Evolutionary conservation across 2,797 vertebrate genomes (phyloP).

Genomic region (Eulemur coronatus): DNA sequence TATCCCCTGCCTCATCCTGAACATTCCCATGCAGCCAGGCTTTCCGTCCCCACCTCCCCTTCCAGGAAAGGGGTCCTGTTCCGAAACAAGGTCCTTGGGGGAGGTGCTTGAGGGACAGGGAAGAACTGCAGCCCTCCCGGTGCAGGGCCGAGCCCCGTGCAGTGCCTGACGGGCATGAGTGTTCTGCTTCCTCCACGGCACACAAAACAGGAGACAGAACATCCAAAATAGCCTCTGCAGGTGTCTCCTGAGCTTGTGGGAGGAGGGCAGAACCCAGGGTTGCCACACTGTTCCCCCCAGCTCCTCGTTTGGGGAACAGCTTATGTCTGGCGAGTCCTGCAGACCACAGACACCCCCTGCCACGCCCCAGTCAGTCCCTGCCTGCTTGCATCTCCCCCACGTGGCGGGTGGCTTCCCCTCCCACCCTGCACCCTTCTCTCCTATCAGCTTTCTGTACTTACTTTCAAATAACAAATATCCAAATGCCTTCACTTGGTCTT

Average conservation of each 20-base stretch:
- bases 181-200: background rate
- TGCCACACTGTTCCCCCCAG: accelerated
- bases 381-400: background rate
- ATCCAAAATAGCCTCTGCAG: background rate
- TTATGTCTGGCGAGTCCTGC: background rate
- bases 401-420: background rate
- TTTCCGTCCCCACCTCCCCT: background rate
- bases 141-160: background rate
- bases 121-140: background rate
- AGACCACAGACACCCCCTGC: background rate
- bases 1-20: background rate
- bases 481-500: conserved; percentile 12
- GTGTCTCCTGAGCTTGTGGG: background rate
- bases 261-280: background rate
- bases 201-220: background rate
- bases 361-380: background rate
- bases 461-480: conserved; percentile 67
- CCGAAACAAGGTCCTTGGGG: background rate
- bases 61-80: background rate
- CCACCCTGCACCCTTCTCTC: accelerated
- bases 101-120: too few species aligned
- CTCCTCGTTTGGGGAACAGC: background rate
- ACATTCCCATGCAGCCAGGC: background rate
- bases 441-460: conserved; percentile 56
- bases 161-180: background rate